Evolutionary conservation across 1,140 invertebrate species (phyloP).

Genomic region (Aricia agestis): DNA sequence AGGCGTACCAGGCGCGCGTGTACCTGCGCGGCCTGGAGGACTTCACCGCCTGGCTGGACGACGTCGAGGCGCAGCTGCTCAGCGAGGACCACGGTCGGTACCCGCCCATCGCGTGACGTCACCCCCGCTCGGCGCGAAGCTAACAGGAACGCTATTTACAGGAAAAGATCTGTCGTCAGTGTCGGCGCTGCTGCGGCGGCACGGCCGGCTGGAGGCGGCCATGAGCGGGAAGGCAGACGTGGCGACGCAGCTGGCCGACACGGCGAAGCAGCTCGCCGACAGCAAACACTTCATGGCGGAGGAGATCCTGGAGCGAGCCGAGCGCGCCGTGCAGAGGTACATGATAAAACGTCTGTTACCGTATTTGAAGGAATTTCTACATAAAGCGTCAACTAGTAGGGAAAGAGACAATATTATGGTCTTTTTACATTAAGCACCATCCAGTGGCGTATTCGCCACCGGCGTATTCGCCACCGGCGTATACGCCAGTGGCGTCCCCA

Average conservation of each 20-base stretch:
- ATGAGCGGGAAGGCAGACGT: conserved; percentile 86
- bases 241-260: conserved; percentile 86
- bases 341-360: no score
- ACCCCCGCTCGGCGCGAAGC: background rate
- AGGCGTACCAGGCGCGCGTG: conserved; percentile 93
- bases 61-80: conserved; percentile 87
- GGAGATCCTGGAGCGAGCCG: conserved; percentile 86
- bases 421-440: no score
- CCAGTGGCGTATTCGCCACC: no score
- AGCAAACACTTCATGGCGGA: conserved; percentile 90
- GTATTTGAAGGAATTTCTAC: no score
- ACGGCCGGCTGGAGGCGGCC: conserved; percentile 89
- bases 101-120: background rate
- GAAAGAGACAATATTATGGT: no score
- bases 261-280: conserved; percentile 83
- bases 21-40: conserved; percentile 92
- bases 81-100: conserved; percentile 85
- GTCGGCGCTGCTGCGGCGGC: conserved; percentile 89
- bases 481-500: no score
- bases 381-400: no score
- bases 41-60: conserved; percentile 93
- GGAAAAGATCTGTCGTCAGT: conserved; percentile 90
- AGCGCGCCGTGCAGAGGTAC: conserved; percentile 60
- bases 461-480: no score
- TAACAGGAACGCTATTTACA: conserved; percentile 22